Base-by-base conservation (phyloP, 2,888 invertebrate species). In the Drymonia ruficornis region DNA sequence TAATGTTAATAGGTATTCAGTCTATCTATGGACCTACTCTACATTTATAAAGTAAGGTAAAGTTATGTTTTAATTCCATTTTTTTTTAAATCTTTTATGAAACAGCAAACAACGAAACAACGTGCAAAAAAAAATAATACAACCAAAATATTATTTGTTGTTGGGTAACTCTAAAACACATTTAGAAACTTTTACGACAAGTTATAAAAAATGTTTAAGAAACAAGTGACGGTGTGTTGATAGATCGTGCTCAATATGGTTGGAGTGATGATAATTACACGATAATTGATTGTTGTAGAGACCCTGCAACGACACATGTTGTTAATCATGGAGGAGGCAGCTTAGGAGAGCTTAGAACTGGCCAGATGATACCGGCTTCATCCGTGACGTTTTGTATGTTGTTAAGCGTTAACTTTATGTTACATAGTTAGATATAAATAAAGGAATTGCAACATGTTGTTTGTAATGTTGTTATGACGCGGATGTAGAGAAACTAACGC, bases 191-290 rank as follows among this genome's bases (percentile, higher is more conserved):
- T 44, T 54, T 42, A 46, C 46, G 46, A 29, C 29, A n/a, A 44
- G 28, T 55, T 29, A 43, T 12, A 51, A 56, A 59, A 59, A 55
- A 50, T 19, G 23, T 50, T 42, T 12, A 43, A 50, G 61, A 60
- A 67, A 70, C 66, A 67, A 57, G 48, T 58, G 56, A 58, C 55
- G 38, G 29, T 52, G 50, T 50, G 57, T 60, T 66, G 63, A 69
- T 53, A 65, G 56, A 62, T 56, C 54, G 53, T 9, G 51, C 48
- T 57, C 23, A 19, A 55, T 54, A 42, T 38, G 18, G 38, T 11
- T 36, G 46, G 23, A 42, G 53, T 38, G 40, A 53, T 46, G 49
- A 53, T 59, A 57, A 49, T 59, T 52, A 42, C 53, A 59, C 28
- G 54, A 53, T 57, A 66, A 61, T 70, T 51, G 56, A 59, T 63